These are phyloP conservation scores for Halcyon malimbica DNA, from an alignment of 2,113 vertebrate genomes.

Conservation along the genomic window DNA sequence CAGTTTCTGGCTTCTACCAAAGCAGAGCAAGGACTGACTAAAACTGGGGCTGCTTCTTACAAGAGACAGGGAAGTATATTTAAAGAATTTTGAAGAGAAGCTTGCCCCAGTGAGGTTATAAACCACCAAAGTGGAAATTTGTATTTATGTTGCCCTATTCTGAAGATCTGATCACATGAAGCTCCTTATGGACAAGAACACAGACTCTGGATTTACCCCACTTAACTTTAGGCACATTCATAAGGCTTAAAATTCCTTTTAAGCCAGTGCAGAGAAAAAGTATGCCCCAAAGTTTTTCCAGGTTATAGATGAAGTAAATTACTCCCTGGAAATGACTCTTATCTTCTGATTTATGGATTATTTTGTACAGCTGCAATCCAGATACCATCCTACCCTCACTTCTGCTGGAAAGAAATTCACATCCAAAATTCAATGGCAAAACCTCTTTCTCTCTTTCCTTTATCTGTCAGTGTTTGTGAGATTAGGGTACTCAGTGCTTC, in stretches of 20 bases:
- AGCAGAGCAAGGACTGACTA: not conserved
- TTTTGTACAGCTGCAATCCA: not conserved
- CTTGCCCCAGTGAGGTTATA: not conserved
- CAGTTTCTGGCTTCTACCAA: not conserved
- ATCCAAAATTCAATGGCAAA: not conserved
- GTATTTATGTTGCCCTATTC: not conserved
- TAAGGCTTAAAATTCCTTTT: not conserved
- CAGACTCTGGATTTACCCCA: not conserved
- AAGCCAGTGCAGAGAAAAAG: not conserved
- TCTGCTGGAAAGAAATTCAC: not conserved
- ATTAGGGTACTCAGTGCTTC: not conserved
- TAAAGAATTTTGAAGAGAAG: not conserved
- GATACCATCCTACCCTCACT: not conserved
- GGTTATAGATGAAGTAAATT: not conserved
- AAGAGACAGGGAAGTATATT: not conserved
- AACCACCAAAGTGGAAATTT: not conserved
- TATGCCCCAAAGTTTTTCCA: not conserved
- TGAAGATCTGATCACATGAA: not conserved
- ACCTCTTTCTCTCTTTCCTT: not conserved
- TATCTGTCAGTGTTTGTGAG: not conserved
- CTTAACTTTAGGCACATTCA: fast-evolving
- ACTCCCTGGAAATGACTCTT: not conserved
- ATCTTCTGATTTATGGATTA: not conserved
- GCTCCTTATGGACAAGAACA: not conserved
- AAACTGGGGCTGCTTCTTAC: not conserved